Conservation (phyloP, 1,140 invertebrate species). For the Drosophila lowei region DNA sequence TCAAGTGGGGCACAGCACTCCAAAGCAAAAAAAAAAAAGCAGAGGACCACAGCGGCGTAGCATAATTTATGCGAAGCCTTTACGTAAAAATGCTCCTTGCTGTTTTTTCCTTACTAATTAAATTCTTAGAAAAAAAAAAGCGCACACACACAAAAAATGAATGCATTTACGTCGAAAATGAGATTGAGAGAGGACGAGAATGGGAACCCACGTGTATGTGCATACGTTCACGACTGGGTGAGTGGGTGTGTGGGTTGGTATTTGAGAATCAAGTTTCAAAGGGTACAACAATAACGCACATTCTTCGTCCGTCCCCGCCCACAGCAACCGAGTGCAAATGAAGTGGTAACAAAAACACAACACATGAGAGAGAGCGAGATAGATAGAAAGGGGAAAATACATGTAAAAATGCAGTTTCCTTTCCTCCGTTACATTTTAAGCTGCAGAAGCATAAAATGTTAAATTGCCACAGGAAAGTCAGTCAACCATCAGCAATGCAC, state of each 20-base stretch:
- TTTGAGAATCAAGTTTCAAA: slow-evolving; percentile 31
- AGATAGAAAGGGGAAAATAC: no score
- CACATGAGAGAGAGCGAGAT: slow-evolving; percentile 1
- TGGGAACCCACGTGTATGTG: slow-evolving; percentile 18
- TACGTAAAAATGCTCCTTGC: slow-evolving; percentile 25
- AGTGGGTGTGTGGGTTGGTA: background rate
- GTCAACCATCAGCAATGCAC: background rate
- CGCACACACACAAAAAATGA: slow-evolving; percentile 17
- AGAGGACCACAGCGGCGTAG: slow-evolving; percentile 6
- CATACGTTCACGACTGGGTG: background rate
- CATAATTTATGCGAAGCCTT: slow-evolving; percentile 5
- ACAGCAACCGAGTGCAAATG: slow-evolving; percentile 46
- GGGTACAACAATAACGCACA: slow-evolving; percentile 1
- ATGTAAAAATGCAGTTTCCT: no score
- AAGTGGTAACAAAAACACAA: slow-evolving; percentile 47
- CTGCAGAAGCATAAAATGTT: slow-evolving; percentile 24
- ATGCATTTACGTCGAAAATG: slow-evolving; percentile 53
- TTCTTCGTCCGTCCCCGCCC: background rate
- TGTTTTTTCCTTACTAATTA: slow-evolving; percentile 57
- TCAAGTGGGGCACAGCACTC: slow-evolving; percentile 47
- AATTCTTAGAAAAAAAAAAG: slow-evolving; percentile 40
- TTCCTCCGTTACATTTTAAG: no score
- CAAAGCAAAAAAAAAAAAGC: slow-evolving; percentile 1
- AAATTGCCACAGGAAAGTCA: slow-evolving; percentile 3
- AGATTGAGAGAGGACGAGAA: slow-evolving; percentile 7